Percentiles rank a stretch among this genome's conserved stretches.
These are phyloP conservation scores for Portunus trituberculatus DNA, from an alignment of 1,140 invertebrate genomes.

Conservation along the genomic window DNA sequence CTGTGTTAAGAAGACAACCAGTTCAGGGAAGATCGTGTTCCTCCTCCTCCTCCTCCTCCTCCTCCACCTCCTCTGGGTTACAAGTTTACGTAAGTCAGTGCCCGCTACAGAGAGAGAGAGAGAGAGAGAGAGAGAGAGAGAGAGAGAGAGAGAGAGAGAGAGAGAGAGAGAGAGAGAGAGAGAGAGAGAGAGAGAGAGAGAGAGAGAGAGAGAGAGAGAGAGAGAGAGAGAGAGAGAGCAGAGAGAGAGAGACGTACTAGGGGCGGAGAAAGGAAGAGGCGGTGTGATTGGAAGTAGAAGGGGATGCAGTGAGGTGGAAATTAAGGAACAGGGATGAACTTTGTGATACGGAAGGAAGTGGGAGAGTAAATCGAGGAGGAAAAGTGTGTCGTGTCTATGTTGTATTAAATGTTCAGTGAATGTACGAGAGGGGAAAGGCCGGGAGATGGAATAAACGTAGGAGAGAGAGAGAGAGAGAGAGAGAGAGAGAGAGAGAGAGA, in stretches of 20 bases:
- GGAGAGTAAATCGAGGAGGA: background rate
- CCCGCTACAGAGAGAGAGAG: background rate
- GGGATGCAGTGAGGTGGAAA: background rate
- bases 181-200: background rate
- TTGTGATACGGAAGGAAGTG: background rate
- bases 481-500: background rate
- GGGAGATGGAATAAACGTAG: background rate
- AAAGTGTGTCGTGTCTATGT: too few relatives aligned
- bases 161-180: background rate
- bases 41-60: conserved; percentile 13
- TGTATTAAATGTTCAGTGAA: too few relatives aligned
- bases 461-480: background rate
- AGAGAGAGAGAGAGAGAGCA: background rate
- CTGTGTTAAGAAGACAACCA: conserved; percentile 2
- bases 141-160: background rate
- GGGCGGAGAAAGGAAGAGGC: background rate
- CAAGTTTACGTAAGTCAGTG: conserved; percentile 32
- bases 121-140: background rate
- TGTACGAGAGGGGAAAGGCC: background rate
- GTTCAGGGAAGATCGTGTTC: background rate
- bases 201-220: background rate
- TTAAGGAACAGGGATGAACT: background rate
- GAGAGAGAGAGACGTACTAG: background rate
- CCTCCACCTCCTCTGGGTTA: background rate
- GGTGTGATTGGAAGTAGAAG: too few relatives aligned